A percentile compares a stretch with the other conserved stretches of the same genome.
Conservation (phyloP, 2,888 invertebrate genomes). For the Thymelicus lineola region DNA sequence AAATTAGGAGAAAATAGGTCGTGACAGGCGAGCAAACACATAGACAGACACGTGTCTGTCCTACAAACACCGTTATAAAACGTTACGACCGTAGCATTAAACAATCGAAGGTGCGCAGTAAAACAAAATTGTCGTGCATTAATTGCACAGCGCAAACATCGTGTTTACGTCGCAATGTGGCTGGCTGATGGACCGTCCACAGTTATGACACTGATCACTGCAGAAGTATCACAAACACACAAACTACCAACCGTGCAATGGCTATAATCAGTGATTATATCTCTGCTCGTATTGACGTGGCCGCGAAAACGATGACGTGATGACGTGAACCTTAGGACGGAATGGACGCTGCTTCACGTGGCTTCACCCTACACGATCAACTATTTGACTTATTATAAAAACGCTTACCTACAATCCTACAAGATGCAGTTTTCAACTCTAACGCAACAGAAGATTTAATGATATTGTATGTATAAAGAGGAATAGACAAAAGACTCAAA, state of each 20-base stretch:
- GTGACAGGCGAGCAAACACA: too few species aligned
- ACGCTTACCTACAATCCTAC: too few species aligned
- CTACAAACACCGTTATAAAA: too few species aligned
- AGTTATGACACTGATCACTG: slow-evolving; percentile 20
- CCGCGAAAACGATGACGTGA: slow-evolving; percentile 1
- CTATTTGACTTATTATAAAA: too few species aligned
- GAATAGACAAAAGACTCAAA: too few species aligned
- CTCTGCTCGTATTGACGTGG: slow-evolving; percentile 33
- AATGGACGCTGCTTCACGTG: too few species aligned
- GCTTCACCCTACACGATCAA: too few species aligned
- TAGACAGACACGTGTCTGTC: too few species aligned
- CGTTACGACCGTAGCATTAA: not conserved
- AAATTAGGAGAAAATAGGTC: too few species aligned
- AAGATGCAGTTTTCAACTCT: too few species aligned
- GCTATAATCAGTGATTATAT: slow-evolving; percentile 38
- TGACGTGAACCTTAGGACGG: slow-evolving; percentile 10
- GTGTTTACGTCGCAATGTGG: slow-evolving; percentile 42
- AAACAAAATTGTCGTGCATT: not conserved
- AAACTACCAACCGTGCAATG: not conserved
- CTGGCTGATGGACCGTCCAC: slow-evolving; percentile 39
- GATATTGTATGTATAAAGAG: too few species aligned
- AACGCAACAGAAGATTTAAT: too few species aligned
- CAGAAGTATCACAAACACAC: slow-evolving; percentile 37
- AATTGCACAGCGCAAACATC: slow-evolving; percentile 13
- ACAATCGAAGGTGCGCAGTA: not conserved